Percentiles rank a stretch among this genome's conserved stretches.
Evolutionary conservation across 1,140 invertebrate genomes (phyloP).

Genomic region (Hyphantria cunea): DNA sequence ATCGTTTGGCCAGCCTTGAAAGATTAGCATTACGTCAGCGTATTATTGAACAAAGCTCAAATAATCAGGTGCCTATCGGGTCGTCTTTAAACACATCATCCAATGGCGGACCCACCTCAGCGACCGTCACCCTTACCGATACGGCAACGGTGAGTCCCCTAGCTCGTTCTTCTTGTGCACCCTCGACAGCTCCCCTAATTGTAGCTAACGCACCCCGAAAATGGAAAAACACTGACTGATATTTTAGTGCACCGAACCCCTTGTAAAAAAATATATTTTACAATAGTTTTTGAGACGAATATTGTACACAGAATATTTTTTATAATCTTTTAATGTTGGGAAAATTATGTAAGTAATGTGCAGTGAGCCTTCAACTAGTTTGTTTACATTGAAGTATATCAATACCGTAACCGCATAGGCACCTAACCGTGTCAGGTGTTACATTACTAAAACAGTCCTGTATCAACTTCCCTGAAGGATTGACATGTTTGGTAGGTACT

Average conservation of each 20-base stretch:
- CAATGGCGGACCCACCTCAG: conserved; percentile 66
- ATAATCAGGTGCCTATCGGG: conserved; percentile 64
- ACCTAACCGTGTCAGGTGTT: conserved; percentile 43
- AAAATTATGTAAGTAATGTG: conserved; percentile 7
- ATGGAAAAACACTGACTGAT: conserved; percentile 55
- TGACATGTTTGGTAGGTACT: not conserved
- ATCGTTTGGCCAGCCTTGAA: conserved; percentile 87
- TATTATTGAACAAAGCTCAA: conserved; percentile 84
- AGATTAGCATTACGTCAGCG: conserved; percentile 87
- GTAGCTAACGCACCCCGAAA: conserved; percentile 64
- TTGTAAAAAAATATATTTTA: conserved; percentile 33
- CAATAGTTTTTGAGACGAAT: conserved; percentile 6
- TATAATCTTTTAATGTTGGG: not conserved
- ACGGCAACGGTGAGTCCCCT: conserved; percentile 79
- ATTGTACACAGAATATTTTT: not conserved
- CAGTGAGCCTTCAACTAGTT: conserved; percentile 26
- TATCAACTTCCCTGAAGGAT: conserved; percentile 14
- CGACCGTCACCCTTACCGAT: conserved; percentile 77
- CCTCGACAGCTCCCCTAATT: conserved; percentile 71
- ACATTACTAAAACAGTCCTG: conserved; percentile 40
- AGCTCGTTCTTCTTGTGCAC: conserved; percentile 62
- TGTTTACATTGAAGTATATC: conserved; percentile 47
- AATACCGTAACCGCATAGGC: conserved; percentile 39
- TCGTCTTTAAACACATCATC: conserved; percentile 39
- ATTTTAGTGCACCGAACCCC: conserved; percentile 62